Evolutionary conservation across 2,113 vertebrate genomes (phyloP), one percentile per base, ranked within the genome.

Genomic region (Phainopepla nitens): DNA sequence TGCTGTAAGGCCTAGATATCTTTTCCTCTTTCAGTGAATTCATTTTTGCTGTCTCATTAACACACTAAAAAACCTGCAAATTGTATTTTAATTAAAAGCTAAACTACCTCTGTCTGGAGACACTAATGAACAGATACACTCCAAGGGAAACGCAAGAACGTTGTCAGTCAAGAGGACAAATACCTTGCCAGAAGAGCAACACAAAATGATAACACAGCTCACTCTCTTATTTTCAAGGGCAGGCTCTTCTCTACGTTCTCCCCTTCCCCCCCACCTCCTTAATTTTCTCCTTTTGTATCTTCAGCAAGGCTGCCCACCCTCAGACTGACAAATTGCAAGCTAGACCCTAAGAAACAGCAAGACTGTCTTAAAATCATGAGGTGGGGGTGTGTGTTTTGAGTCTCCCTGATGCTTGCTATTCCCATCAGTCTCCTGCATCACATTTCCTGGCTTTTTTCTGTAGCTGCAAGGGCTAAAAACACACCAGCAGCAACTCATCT

Each of bases 1-100:
- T 96, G 90, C 87, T 96, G 90, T 89, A 93, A 94, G 95, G 76
- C 70, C 80, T 82, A 93, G 75, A 79, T 96, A 96, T 85, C 94
- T 97, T 53, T 85, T 96, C 90, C 78, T 93, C 68, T 96, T 96
- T 66, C 73, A 95, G 81, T 85, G 90, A 96, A 97, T 97, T 98
- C 58, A 92, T 94, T 97, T 97, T 94, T 93, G 73, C 75, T 98
- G 92, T 98, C 95, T 97, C 94, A 97, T 97, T 97, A 97, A 89
- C 81, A 49, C 86, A 91, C 86, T 93, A 89, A 89, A 97, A 96
- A 81, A 87, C 66, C 64, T 92, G 81, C 91, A 97, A 97, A 96
- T 92, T 82, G 85, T 95, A 66, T 96, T 96, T 96, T 97, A 98
- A 97, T 97, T 97, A 97, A 97, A 97, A 94, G 83, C 94, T 95